Conservation (phyloP, 92 coral and sea anemone species). For the Parazoanthus swiftii region DNA sequence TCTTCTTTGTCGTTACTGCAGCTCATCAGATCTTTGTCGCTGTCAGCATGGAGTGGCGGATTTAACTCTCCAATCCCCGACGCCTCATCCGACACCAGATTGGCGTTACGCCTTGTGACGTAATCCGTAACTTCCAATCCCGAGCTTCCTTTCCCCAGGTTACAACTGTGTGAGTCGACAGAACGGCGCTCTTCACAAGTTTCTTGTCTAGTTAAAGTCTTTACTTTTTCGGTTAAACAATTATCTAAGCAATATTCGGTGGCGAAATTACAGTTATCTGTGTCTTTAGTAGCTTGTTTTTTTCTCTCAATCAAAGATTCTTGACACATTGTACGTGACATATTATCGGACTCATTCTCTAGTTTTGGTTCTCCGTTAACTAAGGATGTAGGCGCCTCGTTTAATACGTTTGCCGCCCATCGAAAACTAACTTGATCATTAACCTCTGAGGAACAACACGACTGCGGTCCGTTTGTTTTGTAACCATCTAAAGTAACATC, state of each 20-base stretch:
- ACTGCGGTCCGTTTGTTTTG: neutral
- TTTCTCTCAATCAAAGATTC: neutral
- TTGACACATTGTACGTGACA: neutral
- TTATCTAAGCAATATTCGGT: neutral
- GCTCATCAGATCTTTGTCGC: neutral
- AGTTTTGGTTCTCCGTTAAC: neutral
- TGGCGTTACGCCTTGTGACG: neutral
- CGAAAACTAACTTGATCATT: neutral
- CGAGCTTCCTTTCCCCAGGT: neutral
- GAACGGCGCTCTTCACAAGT: neutral
- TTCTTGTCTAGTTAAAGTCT: neutral
- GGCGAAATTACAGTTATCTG: neutral
- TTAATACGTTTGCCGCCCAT: neutral
- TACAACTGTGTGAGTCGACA: neutral
- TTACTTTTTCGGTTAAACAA: constrained; percentile 11
- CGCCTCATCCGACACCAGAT: neutral
- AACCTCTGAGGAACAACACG: neutral
- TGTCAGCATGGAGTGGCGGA: neutral
- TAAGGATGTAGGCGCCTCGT: neutral
- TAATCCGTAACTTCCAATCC: neutral
- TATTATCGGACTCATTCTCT: neutral
- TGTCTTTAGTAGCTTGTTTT: neutral
- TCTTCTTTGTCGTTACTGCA: neutral
- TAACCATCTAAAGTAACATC: neutral
- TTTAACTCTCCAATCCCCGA: neutral